Evolutionary conservation across 2,113 vertebrate species (phyloP), one percentile per base, ranked within the genome.

Genomic region (Laticauda colubrina): DNA sequence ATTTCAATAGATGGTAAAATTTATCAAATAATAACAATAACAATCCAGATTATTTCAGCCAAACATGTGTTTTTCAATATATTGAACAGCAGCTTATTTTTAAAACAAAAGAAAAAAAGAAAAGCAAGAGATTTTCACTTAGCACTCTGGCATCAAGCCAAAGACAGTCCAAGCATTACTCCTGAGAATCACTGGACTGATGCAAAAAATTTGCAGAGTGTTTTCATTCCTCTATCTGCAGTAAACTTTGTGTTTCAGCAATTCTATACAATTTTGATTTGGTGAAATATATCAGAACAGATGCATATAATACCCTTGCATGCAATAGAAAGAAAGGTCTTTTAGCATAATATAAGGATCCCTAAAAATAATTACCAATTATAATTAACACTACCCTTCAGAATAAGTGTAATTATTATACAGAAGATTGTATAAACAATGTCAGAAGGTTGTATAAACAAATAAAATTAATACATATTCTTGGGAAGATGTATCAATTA

Each of bases 131-230:
- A 75, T 94, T 93, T 94, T 94, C 94, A 93, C 29, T 94, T 57
- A 95, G 92, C 39, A 93, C 20, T 55, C 21, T 93, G 96, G 94
- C 94, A 94, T 10, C 81, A 53, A 89, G 91, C 94, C 96, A 0
- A 0, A 96, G 93, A 88, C 86, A 93, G 92, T 95, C 93, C 91
- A 95, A 87, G 95, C 92, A 93, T 88, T 93, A 94, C 94, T 92
- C 23, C 75, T 87, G 56, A 85, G 92, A 81, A 93, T 86, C 94
- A 94, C 55, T 56, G 75, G 91, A 94, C 89, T 94, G 94, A 94
- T 94, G 92, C 89, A 95, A 85, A 90, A 85, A 93, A 94, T 94
- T 94, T 92, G 85, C 90, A 75, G 34, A 57, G 15, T 89, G 87
- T 54, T 92, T n/a, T 34, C 23, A 34, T 85, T 51, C 88, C 0